Evolutionary conservation across 2,797 vertebrate species (phyloP), one percentile per base, ranked within the genome.

Genomic region (Rhodeus uyekii): DNA sequence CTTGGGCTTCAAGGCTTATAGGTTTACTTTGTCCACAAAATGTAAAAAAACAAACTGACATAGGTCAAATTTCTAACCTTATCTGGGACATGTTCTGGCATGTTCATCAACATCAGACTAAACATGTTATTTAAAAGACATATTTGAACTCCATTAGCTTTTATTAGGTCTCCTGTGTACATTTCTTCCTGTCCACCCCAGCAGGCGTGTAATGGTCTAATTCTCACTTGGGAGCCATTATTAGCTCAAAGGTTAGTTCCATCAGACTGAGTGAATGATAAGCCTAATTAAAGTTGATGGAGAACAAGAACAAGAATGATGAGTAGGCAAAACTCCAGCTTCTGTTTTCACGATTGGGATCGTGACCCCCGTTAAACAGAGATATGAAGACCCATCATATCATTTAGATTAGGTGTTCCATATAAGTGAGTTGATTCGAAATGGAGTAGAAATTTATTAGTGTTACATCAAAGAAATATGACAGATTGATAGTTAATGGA

Each of bases 211-310:
- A 83, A 85, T 86, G 69, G 42, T 81, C 69, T 81, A 85, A 85
- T 82, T 78, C 76, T 83, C 44, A 83, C 64, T 76, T 79, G 61
- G 19, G 42, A 75, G 80, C 69, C 48, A 39, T 83, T 80, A 84
- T 86, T 87, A 87, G 77, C 85, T 78, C 67, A 81, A 85, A 87
- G 83, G 80, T 86, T 84, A 71, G 22, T 84, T 22, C n/a, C 12
- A 58, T 76, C 78, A 61, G 58, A 79, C 82, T 72, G 75, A 86
- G 83, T 69, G 32, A 84, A 78, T 74, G 75, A 81, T 75, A 69
- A 53, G 50, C 73, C 83, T 87, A 86, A 86, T 87, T 79, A 81
- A 82, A 72, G 55, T 81, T 85, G 83, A 84, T 78, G 22, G 68
- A 83, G 76, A 50, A 63, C 80, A 74, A 76, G 84, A 42, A 38